Evolutionary conservation across 2,888 invertebrate genomes (phyloP).

Genomic region (Odiellus spinosus): DNA sequence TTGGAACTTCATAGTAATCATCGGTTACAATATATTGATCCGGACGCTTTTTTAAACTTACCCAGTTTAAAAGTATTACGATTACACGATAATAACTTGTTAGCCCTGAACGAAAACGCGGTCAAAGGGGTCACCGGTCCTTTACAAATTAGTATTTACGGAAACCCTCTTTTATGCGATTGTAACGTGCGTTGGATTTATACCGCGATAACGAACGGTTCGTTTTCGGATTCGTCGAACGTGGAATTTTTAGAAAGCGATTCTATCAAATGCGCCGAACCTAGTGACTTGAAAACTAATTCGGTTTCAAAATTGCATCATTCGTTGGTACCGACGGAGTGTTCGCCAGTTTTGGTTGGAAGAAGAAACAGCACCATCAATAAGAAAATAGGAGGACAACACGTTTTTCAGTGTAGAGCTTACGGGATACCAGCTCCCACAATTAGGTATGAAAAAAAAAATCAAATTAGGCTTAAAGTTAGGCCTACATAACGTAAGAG

Average conservation of each 20-base stretch:
- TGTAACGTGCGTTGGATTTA: constrained; percentile 30
- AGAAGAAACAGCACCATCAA: constrained; percentile 11
- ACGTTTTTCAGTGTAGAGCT: constrained; percentile 28
- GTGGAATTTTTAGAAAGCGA: constrained; percentile 24
- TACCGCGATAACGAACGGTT: background rate
- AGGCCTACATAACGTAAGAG: too few relatives aligned
- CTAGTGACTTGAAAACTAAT: constrained; percentile 21
- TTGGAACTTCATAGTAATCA: constrained; percentile 31
- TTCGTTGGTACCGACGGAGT: constrained; percentile 20
- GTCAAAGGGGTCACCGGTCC: constrained; percentile 24
- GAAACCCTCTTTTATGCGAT: constrained; percentile 34
- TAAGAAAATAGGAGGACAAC: constrained; percentile 16
- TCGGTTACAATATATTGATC: constrained; percentile 30
- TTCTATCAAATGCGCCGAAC: constrained; percentile 27
- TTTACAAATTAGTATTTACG: constrained; percentile 24
- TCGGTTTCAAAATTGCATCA: constrained; percentile 22
- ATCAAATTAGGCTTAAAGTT: too few relatives aligned
- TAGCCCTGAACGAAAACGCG: constrained; percentile 27
- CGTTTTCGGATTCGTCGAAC: constrained; percentile 5
- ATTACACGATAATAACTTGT: constrained; percentile 31
- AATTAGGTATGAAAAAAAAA: constrained; percentile 21
- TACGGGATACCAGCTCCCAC: constrained; percentile 31
- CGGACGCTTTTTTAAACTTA: constrained; percentile 28
- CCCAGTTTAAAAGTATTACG: constrained; percentile 27
- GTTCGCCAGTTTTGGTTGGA: constrained; percentile 19